These are phyloP conservation scores for Tragelaphus strepsiceros DNA, from an alignment of 2,113 vertebrate genomes.

Conservation along the genomic window DNA sequence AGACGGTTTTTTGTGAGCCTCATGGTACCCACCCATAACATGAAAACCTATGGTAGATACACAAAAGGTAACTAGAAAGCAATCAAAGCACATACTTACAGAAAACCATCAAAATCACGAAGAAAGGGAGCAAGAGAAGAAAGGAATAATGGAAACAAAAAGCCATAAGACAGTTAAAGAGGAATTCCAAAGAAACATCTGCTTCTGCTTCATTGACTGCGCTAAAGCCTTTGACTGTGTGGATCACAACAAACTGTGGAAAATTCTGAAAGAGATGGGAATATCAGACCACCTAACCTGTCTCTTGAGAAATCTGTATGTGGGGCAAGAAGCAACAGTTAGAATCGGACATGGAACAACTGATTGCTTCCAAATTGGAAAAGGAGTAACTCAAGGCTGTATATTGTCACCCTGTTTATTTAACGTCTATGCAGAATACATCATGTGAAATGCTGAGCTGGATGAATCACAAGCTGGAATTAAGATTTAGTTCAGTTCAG, in stretches of 20 bases:
- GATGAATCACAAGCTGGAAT: neutral
- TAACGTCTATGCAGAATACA: neutral
- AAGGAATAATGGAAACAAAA: neutral
- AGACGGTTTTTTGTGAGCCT: neutral
- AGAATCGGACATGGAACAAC: neutral
- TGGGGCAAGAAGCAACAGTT: neutral
- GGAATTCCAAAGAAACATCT: neutral
- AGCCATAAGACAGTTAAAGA: neutral
- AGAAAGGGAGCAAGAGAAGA: neutral
- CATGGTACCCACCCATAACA: neutral
- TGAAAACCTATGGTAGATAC: neutral
- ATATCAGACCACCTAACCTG: neutral
- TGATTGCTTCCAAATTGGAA: neutral
- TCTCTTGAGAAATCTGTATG: neutral
- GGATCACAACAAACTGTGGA: neutral
- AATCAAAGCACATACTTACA: neutral
- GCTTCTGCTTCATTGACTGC: neutral
- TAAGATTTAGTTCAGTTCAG: neutral
- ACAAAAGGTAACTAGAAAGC: neutral
- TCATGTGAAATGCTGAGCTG: neutral
- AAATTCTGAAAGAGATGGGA: neutral
- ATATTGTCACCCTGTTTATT: neutral
- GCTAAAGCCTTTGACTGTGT: neutral
- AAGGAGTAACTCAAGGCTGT: neutral
- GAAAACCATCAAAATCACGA: neutral